phyloP scores from a whole-genome alignment of 2,113 vertebrate genomes.

The Istiophorus platypterus region DNA sequence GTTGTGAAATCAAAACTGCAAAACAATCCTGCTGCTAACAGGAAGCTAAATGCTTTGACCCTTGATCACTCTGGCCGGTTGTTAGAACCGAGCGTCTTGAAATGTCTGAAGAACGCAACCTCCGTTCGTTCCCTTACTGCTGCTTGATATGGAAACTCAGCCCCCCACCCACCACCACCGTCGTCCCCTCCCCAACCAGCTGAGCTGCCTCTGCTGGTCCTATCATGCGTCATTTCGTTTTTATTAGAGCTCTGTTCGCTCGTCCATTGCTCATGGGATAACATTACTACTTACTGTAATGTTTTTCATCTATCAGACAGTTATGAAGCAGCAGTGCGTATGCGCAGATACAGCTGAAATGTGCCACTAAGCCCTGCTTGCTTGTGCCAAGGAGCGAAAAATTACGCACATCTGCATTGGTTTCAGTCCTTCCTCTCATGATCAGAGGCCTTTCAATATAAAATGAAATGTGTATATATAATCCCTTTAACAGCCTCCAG shows the following conservation, averaged over 20 bases:
- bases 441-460: background rate
- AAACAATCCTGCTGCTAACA: background rate
- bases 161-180: too few species aligned
- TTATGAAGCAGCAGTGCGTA: background rate
- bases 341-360: background rate
- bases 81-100: background rate
- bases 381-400: background rate
- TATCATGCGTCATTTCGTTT: background rate
- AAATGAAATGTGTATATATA: background rate
- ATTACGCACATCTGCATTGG: background rate
- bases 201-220: slow-evolving; percentile 28
- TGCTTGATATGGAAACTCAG: background rate
- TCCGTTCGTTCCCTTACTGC: background rate
- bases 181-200: slow-evolving; percentile 19
- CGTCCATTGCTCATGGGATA: background rate
- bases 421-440: background rate
- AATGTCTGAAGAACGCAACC: background rate
- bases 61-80: background rate
- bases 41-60: background rate
- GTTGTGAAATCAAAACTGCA: background rate
- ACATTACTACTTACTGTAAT: background rate
- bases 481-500: background rate
- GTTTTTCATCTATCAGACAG: background rate
- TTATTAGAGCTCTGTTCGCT: background rate
- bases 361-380: too few species aligned